A percentile compares a stretch with the other conserved stretches of the same genome.
phyloP scores from a whole-genome alignment of 2,888 invertebrate genomes.

The Palloptera scutellata region DNA sequence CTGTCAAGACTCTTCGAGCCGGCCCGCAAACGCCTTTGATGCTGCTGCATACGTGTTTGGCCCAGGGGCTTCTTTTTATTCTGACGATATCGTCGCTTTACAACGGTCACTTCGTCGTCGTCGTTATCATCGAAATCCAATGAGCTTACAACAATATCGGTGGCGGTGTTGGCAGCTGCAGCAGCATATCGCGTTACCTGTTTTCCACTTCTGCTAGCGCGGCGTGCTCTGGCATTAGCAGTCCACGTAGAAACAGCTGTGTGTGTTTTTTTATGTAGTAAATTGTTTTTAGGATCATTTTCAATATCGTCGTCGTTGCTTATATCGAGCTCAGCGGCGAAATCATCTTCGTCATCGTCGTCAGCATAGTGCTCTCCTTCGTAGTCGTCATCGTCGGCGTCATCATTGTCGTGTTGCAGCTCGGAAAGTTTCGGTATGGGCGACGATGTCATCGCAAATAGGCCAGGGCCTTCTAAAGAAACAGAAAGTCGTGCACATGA shows the following conservation, averaged over 20 bases:
- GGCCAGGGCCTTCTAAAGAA: constrained; percentile 83
- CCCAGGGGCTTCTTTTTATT: constrained; percentile 53
- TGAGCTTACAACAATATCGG: constrained; percentile 47
- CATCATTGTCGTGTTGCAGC: constrained; percentile 44
- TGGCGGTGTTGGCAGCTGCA: constrained; percentile 30
- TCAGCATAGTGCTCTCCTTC: constrained; percentile 46
- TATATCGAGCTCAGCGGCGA: constrained; percentile 51
- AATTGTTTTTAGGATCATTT: constrained; percentile 38
- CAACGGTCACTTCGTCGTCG: constrained; percentile 47
- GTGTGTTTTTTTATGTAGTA: constrained; percentile 15
- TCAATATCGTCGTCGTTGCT: constrained; percentile 45
- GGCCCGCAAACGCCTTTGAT: constrained; percentile 53
- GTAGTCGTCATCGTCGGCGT: constrained; percentile 52
- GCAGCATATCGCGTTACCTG: background rate
- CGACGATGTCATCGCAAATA: constrained; percentile 74
- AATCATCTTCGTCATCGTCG: constrained; percentile 44
- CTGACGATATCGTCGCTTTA: constrained; percentile 59
- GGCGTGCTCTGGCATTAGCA: background rate
- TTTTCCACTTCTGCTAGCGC: background rate
- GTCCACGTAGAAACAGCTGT: constrained; percentile 16
- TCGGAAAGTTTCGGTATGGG: constrained; percentile 65
- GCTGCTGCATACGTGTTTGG: constrained; percentile 47
- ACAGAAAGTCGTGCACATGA: constrained; percentile 87
- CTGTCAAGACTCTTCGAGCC: constrained; percentile 55
- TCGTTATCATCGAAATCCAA: constrained; percentile 51